These are phyloP conservation scores for Pseudopodoces humilis DNA, from an alignment of 2,113 vertebrate species.

Conservation along the genomic window DNA sequence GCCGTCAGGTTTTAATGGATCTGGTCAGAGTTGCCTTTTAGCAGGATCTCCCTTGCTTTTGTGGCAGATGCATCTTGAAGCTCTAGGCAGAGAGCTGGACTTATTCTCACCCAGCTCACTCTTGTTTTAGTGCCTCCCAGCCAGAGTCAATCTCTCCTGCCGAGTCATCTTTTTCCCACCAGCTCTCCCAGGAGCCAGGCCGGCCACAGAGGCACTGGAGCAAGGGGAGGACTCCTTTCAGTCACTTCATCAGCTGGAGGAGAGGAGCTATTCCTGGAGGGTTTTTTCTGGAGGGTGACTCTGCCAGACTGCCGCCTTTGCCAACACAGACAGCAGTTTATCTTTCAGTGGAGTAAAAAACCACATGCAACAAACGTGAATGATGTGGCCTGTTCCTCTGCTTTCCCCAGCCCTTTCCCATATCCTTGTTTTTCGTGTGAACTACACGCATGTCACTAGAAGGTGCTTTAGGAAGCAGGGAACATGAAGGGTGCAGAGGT, in stretches of 20 bases:
- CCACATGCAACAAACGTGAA: accelerated
- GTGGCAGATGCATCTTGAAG: not conserved
- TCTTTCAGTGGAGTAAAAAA: not conserved
- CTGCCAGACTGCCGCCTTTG: not conserved
- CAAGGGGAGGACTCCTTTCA: not conserved
- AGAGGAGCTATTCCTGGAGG: slow-evolving; percentile 21
- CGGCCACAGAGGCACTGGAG: not conserved
- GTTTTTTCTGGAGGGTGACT: not conserved
- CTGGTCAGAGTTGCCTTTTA: not conserved
- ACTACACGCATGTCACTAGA: not conserved
- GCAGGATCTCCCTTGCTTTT: not conserved
- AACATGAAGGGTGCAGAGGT: not conserved
- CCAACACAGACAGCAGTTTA: not conserved
- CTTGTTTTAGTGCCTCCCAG: not conserved
- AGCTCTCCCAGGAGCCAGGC: not conserved
- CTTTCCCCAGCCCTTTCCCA: not conserved
- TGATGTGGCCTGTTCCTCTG: not conserved
- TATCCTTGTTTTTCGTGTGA: not conserved
- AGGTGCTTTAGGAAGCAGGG: not conserved
- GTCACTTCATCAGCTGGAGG: not conserved
- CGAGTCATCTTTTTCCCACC: not conserved
- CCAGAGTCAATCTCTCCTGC: accelerated
- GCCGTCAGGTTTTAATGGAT: not conserved
- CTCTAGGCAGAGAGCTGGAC: not conserved
- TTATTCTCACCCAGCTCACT: not conserved